phyloP scores from a whole-genome alignment of 2,113 vertebrate genomes.

The Channa argus region DNA sequence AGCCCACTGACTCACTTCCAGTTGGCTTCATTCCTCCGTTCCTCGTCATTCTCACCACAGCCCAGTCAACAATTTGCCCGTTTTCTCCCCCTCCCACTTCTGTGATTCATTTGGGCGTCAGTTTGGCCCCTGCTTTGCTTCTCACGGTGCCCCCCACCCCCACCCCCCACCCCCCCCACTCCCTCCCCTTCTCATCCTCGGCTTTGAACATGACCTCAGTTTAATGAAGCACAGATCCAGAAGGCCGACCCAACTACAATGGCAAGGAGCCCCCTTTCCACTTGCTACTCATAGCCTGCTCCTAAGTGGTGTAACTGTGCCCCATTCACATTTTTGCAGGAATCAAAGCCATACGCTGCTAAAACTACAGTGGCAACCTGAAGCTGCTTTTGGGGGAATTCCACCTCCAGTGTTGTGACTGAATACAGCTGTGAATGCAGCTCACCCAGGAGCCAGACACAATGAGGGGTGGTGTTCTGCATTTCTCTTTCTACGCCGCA shows the following conservation, averaged over 20 bases:
- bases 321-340: constrained; percentile 24
- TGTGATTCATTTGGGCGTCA: constrained; percentile 72
- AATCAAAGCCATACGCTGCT: constrained; percentile 22
- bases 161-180: too few relatives aligned
- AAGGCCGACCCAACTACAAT: constrained; percentile 45
- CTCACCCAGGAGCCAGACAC: not conserved
- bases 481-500: not conserved
- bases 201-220: constrained; percentile 73
- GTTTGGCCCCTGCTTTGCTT: constrained; percentile 47
- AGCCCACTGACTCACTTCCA: constrained; percentile 32
- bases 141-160: constrained; percentile 17
- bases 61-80: constrained; percentile 63
- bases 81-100: constrained; percentile 32
- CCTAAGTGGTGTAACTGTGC: constrained; percentile 17
- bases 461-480: not conserved
- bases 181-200: constrained; percentile 39
- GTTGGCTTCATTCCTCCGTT: not conserved
- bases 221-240: constrained; percentile 73
- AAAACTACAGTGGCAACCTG: constrained; percentile 8
- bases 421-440: constrained; percentile 1
- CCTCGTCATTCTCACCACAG: constrained; percentile 7
- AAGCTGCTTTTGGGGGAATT: constrained; percentile 23
- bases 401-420: constrained; percentile 11
- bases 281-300: constrained; percentile 31
- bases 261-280: constrained; percentile 43